Evolutionary conservation across 2,888 invertebrate species (phyloP), one percentile per base, ranked within the genome.

Genomic region (Papilio gigon): DNA sequence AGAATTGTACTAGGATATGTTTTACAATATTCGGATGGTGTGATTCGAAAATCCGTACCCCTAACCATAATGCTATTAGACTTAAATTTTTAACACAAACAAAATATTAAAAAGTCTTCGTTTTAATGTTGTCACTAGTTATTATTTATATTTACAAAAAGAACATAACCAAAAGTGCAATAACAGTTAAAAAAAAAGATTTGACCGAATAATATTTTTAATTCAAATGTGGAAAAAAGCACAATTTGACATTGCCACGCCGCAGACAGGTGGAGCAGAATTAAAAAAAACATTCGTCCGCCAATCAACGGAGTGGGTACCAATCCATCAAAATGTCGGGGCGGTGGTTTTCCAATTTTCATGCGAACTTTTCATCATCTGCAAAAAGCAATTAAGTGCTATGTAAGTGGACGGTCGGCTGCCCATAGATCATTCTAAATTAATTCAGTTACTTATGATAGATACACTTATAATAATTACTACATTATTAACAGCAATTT

Each of bases 231-330:
- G 35, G 37, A 25, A 68, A 68, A 68, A 53, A 35, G 44, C 22
- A 62, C 65, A 66, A 63, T 63, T 42, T 40, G 35, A 44, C 33
- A 70, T 67, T 63, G 42, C 20, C 58, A 56, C 60, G 42, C 22
- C 44, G 30, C 58, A 56, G 40, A 44, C 66, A 58, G 65, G 68
- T 47, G 65, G 70, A 74, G 71, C 61, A 65, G 63, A 70, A 64
- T 70, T 70, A 70, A 68, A 37, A 68, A 53, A 59, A 65, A 70
- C 76, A 79, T 78, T 74, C 74, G 73, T 85, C 87, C 86, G 85
- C 85, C 87, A 89, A 90, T 89, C 88, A 85, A 79, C 80, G 75
- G 78, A 83, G 83, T 84, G 82, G 80, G 74, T 69, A 73, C 79
- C 79, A 81, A 86, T 87, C 86, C 84, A 87, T 87, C 87, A 87